Evolutionary conservation across 2,113 vertebrate species (phyloP), one percentile per base, ranked within the genome.

Genomic region (Daubentonia madagascariensis): DNA sequence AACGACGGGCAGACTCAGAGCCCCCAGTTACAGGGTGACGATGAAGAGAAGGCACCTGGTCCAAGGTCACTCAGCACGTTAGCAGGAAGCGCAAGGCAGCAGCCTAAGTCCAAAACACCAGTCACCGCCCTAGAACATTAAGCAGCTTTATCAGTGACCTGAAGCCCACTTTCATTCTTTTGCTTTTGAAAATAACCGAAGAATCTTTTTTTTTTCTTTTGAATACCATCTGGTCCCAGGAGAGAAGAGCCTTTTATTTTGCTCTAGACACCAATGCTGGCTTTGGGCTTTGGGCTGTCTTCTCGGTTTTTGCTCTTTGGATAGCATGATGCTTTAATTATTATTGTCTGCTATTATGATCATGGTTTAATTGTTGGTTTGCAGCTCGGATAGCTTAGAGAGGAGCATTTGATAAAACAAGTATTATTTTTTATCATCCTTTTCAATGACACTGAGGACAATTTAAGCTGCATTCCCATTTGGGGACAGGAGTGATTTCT

Each of bases 321-420:
- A 20, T 86, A 30, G 88, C 76, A 45, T 7, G 37, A 65, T 48
- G 61, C 76, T 97, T 96, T 97, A 79, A 97, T 98, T 97, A 92
- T 96, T 88, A 88, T 91, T 95, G 87, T 96, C 85, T 73, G 80
- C 85, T 92, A 17, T 97, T 96, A 96, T 78, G 59, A 91, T 95
- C 91, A 78, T 85, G 65, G 92, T 92, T 89, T 97, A 97, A 96
- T 97, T 96, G 96, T 80, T 61, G 72, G 65, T 86, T 96, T 97
- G 85, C 75, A 63, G 76, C 40, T 68, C 10, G 0, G 70, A 13
- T 75, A 78, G 23, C 94, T 96, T 89, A 89, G 96, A 92, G 35
- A 88, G 59, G 91, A 61, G 52, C 35, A 45, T 89, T 95, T 95
- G 75, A 28, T 93, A 75, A 95, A 95, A 65, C 75, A 89, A 94